Conservation (phyloP, 2,113 vertebrate species). For the Pogonocichla stellata region DNA sequence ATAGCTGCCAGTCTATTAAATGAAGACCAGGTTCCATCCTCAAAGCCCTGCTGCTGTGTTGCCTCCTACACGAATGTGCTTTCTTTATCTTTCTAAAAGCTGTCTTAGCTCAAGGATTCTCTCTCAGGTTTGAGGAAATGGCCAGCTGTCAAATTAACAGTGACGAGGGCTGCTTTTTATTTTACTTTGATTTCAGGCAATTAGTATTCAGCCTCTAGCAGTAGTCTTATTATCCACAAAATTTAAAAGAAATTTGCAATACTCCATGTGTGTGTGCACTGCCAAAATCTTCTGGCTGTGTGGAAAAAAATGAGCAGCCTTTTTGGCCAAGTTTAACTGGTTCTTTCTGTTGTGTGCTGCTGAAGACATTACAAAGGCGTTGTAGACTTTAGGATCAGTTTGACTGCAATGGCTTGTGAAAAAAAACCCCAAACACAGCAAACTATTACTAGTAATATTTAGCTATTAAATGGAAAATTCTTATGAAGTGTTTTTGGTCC, state of each 20-base stretch:
- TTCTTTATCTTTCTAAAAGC: background rate
- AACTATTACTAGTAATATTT: background rate
- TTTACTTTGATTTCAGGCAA: slow-evolving; percentile 18
- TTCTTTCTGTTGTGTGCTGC: background rate
- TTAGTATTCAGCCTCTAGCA: slow-evolving; percentile 10
- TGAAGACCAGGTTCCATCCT: background rate
- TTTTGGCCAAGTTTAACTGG: background rate
- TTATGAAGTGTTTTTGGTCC: background rate
- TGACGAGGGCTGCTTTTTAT: background rate
- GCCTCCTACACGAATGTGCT: background rate
- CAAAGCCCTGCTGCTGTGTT: background rate
- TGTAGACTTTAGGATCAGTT: background rate
- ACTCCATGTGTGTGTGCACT: background rate
- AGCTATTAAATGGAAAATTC: background rate
- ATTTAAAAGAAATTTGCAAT: background rate
- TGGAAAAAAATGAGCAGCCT: background rate
- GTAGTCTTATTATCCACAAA: background rate
- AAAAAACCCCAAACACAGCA: background rate
- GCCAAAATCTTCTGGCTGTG: background rate
- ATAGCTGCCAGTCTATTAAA: background rate
- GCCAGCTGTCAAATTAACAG: slow-evolving; percentile 15
- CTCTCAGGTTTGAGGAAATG: background rate
- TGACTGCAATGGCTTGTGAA: background rate
- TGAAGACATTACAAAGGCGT: background rate
- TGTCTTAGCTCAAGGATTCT: background rate